Percentiles rank a stretch among this genome's conserved stretches.
These are phyloP conservation scores for Nothoprocta perdicaria DNA, from an alignment of 2,113 vertebrate genomes.

Conservation along the genomic window DNA sequence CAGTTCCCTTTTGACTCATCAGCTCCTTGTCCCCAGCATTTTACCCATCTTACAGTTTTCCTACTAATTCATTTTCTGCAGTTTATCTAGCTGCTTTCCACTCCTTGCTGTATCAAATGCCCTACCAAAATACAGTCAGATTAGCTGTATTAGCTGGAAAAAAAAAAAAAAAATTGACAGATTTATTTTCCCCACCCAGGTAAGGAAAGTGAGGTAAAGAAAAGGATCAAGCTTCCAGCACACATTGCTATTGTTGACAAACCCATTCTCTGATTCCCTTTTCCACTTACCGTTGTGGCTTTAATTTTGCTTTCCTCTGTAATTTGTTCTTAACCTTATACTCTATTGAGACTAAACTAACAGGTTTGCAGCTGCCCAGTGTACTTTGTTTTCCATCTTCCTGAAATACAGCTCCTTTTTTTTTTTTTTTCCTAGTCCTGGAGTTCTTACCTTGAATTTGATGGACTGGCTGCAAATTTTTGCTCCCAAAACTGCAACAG, in stretches of 20 bases:
- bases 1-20: slow-evolving; percentile 54
- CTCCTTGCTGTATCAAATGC: not conserved
- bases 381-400: slow-evolving; percentile 59
- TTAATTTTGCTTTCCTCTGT: slow-evolving; percentile 68
- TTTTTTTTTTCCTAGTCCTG: not conserved
- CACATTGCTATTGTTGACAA: slow-evolving; percentile 41
- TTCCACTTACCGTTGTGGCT: slow-evolving; percentile 52
- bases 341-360: slow-evolving; percentile 65
- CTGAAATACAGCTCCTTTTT: slow-evolving; percentile 63
- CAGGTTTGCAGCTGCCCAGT: slow-evolving; percentile 54
- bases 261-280: slow-evolving; percentile 48
- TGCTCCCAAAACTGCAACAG: slow-evolving; percentile 26
- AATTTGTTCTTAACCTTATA: slow-evolving; percentile 70
- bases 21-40: not conserved
- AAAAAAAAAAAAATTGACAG: too few relatives aligned
- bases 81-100: slow-evolving; percentile 30
- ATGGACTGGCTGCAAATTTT: slow-evolving; percentile 57
- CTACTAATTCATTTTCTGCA: slow-evolving; percentile 21
- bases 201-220: slow-evolving; percentile 37
- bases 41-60: slow-evolving; percentile 12
- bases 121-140: slow-evolving; percentile 26
- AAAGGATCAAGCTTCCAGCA: slow-evolving; percentile 54
- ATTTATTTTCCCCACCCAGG: not conserved
- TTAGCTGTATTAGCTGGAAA: not conserved
- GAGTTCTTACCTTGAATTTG: slow-evolving; percentile 47